Conservation (phyloP, 2,113 vertebrate genomes). For the Gambusia affinis region DNA sequence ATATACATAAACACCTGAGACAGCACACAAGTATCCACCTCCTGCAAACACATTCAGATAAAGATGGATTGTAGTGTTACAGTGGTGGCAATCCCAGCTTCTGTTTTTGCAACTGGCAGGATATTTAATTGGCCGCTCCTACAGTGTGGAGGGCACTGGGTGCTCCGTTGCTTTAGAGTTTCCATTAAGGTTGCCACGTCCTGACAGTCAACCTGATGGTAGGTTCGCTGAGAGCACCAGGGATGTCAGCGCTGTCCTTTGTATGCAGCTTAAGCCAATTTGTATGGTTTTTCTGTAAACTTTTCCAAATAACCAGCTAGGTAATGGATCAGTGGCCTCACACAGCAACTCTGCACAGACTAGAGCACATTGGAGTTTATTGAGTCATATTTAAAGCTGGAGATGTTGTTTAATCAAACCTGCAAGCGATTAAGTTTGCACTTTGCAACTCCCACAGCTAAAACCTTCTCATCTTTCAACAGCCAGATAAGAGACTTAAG, state of each 20-base stretch:
- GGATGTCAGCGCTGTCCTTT: constrained; percentile 37
- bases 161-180: constrained; percentile 51
- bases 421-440: constrained; percentile 45
- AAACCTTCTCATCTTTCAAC: constrained; percentile 34
- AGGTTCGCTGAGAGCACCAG: constrained; percentile 39
- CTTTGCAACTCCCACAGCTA: constrained; percentile 51
- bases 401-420: constrained; percentile 35
- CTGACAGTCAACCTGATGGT: constrained; percentile 18
- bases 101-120: constrained; percentile 64
- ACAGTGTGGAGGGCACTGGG: constrained; percentile 40
- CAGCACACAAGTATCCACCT: constrained; percentile 5
- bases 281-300: constrained; percentile 13
- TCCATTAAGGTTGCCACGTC: constrained; percentile 42
- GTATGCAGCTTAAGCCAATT: constrained; percentile 7
- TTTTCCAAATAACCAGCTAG: neutral
- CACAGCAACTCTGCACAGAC: constrained; percentile 9
- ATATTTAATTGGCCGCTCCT: constrained; percentile 68
- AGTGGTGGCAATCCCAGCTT: constrained; percentile 45
- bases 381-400: constrained; percentile 28
- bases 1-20: constrained; percentile 26
- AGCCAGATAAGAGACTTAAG: constrained; percentile 57
- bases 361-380: constrained; percentile 28
- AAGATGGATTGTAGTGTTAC: constrained; percentile 55
- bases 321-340: constrained; percentile 1
- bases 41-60: constrained; percentile 42